Percentiles rank a stretch among this genome's conserved stretches.
phyloP scores from a whole-genome alignment of 2,113 vertebrate species.

The Periophthalmus modestus region DNA sequence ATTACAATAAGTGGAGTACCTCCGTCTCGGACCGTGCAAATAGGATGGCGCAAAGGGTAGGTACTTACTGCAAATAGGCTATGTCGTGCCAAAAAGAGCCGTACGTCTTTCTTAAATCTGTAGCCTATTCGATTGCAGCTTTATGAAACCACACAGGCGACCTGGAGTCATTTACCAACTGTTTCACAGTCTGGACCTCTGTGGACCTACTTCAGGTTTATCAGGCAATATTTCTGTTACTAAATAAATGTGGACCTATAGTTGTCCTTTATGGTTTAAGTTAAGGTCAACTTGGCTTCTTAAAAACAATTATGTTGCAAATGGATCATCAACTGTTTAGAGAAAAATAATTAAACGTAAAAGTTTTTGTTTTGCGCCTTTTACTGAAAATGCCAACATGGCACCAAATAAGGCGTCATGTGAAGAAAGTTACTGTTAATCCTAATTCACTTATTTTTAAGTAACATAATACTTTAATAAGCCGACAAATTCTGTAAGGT shows the following conservation, averaged over 20 bases:
- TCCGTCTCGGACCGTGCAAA: conserved; percentile 75
- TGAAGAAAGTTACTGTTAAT: neutral
- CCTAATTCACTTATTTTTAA: neutral
- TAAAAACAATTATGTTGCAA: no score
- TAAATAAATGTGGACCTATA: no score
- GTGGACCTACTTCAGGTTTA: no score
- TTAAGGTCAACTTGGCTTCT: no score
- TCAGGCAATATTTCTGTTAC: no score
- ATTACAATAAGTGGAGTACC: conserved; percentile 6
- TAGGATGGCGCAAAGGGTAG: conserved; percentile 98
- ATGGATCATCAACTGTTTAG: neutral
- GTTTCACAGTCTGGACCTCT: no score
- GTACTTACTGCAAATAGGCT: conserved; percentile 43
- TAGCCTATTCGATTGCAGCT: no score
- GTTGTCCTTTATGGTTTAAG: no score
- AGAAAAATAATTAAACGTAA: neutral
- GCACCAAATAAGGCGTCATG: neutral
- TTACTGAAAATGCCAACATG: neutral
- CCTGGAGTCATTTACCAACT: no score
- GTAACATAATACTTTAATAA: neutral
- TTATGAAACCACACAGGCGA: no score
- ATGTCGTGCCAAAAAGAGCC: no score
- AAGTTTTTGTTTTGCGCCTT: neutral
- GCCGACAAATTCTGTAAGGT: neutral
- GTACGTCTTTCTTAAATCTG: no score